A percentile compares a stretch with the other conserved stretches of the same genome.
Conservation (phyloP, 2,113 vertebrate species). For the Dromas ardeola region DNA sequence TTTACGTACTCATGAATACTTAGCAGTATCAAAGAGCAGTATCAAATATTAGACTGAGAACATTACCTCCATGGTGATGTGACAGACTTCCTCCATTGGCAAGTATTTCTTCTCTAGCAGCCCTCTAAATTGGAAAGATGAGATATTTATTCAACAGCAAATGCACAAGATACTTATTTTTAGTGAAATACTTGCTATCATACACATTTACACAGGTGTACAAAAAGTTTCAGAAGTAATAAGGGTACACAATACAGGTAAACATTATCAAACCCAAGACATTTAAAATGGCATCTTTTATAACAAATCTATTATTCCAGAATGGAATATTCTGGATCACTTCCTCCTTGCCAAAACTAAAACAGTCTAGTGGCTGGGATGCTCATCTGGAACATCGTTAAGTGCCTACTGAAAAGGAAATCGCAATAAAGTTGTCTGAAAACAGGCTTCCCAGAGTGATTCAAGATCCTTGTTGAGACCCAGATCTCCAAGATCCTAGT, state of each 20-base stretch:
- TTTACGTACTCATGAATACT: background rate
- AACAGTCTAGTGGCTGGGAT: background rate
- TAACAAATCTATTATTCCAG: background rate
- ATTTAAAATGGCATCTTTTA: background rate
- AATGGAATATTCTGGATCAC: background rate
- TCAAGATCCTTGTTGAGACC: background rate
- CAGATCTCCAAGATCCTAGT: background rate
- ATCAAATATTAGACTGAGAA: background rate
- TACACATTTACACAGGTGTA: background rate
- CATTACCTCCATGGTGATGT: slow-evolving; percentile 97
- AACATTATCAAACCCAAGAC: background rate
- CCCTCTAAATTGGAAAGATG: slow-evolving; percentile 79
- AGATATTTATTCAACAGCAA: background rate
- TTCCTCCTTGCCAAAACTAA: background rate
- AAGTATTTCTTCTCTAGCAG: slow-evolving; percentile 97
- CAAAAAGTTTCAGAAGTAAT: background rate
- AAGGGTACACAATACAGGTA: background rate
- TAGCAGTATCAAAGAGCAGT: background rate
- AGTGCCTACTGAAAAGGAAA: background rate
- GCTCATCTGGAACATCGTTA: background rate
- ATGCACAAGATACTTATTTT: background rate
- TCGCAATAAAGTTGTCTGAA: background rate
- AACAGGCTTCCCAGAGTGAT: background rate
- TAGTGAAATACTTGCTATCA: background rate
- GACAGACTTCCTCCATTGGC: slow-evolving; percentile 97